phyloP scores from a whole-genome alignment of 2,797 vertebrate genomes.

The Psittacula echo region DNA sequence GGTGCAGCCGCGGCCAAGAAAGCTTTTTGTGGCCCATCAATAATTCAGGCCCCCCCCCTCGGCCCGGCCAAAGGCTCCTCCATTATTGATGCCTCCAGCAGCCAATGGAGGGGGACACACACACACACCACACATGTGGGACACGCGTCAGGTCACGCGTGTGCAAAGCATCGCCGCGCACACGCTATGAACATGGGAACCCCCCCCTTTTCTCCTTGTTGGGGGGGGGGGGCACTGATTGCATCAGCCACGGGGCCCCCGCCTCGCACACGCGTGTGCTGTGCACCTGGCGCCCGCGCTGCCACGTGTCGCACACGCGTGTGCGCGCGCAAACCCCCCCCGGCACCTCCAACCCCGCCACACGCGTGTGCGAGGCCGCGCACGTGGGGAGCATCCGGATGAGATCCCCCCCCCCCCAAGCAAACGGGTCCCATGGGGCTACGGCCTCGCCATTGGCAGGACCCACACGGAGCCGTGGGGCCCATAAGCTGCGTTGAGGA shows the following conservation, averaged over 20 bases:
- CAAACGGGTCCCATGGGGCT: no score
- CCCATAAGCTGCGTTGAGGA: no score
- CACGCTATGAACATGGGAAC: no score
- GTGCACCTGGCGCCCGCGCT: background rate
- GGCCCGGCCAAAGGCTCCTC: background rate
- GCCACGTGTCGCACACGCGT: background rate
- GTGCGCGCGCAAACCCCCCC: background rate
- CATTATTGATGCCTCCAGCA: background rate
- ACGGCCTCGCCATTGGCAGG: no score
- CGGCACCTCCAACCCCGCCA: background rate
- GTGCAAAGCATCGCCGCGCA: background rate
- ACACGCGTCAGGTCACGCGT: no score
- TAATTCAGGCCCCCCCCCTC: background rate
- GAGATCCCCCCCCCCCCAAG: no score
- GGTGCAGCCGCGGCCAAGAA: background rate
- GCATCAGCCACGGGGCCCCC: background rate
- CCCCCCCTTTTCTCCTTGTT: no score
- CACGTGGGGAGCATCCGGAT: no score
- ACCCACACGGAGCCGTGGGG: no score
- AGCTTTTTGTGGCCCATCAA: constrained; percentile 31
- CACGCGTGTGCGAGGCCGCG: no score
- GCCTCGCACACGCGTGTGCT: background rate
- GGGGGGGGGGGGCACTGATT: background rate
- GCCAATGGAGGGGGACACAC: background rate
- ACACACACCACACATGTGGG: no score